Evolutionary conservation across 2,797 vertebrate species (phyloP).

Genomic region (Eulemur mongoz): DNA sequence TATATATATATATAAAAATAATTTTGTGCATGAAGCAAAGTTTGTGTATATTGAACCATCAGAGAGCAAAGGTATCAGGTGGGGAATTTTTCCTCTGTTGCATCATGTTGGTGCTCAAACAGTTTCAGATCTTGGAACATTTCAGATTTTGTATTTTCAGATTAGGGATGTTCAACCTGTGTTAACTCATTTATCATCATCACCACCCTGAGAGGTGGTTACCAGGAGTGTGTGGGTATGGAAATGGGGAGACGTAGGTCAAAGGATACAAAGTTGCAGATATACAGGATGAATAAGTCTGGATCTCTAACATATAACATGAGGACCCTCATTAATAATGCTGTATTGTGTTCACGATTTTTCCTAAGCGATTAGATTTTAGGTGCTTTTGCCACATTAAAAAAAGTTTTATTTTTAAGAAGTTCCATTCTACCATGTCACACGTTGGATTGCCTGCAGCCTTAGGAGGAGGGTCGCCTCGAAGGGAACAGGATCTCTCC

Average conservation of each 20-base stretch:
- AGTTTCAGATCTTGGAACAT: neutral
- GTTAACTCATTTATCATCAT: neutral
- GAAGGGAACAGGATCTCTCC: neutral
- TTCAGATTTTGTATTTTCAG: neutral
- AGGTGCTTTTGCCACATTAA: neutral
- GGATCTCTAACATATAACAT: neutral
- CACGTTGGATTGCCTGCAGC: fast-evolving
- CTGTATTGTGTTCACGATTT: neutral
- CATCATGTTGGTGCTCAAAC: neutral
- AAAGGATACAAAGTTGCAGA: neutral
- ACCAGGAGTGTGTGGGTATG: neutral
- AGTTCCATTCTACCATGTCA: neutral
- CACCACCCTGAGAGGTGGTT: neutral
- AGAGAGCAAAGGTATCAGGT: neutral
- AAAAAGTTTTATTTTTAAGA: neutral
- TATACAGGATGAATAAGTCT: neutral
- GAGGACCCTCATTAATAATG: neutral
- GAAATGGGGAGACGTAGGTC: neutral
- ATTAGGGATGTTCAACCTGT: neutral
- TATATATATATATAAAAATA: neutral
- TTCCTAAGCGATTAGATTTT: neutral
- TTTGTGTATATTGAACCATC: neutral
- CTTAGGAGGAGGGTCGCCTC: neutral
- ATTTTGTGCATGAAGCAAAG: neutral
- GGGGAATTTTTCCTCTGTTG: neutral